These are phyloP conservation scores for Ectobius pallidus DNA, from an alignment of 2,888 invertebrate genomes.

Conservation along the genomic window DNA sequence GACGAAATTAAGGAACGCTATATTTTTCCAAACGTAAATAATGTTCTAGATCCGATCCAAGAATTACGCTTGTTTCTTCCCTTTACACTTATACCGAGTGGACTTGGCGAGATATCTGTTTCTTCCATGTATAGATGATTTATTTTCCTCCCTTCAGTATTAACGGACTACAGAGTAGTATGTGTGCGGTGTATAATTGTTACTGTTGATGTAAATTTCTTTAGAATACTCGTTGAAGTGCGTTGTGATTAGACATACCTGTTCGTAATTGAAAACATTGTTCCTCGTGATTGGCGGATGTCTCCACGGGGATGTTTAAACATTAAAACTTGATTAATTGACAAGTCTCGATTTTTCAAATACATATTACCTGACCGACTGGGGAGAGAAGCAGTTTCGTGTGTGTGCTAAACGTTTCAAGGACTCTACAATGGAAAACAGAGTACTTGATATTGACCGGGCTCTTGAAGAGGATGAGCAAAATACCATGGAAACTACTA, in stretches of 20 bases:
- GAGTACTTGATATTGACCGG: not conserved
- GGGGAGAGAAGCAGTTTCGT: no score
- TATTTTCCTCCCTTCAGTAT: not conserved
- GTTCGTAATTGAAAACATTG: no score
- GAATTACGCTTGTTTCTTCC: not conserved
- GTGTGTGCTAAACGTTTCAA: no score
- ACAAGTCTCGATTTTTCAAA: no score
- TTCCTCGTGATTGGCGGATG: no score
- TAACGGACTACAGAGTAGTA: not conserved
- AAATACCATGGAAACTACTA: constrained; percentile 51
- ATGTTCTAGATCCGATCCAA: not conserved
- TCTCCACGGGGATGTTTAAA: no score
- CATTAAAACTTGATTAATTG: no score
- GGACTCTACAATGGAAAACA: not conserved
- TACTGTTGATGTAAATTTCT: no score
- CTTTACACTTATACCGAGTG: not conserved
- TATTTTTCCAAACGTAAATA: constrained; percentile 13
- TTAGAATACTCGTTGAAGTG: no score
- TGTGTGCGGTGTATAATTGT: no score
- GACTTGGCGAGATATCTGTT: not conserved
- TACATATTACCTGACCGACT: no score
- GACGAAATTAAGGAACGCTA: not conserved
- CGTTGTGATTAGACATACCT: no score
- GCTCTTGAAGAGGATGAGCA: constrained; percentile 25
- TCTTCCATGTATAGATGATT: not conserved